Percentiles rank a stretch among this genome's conserved stretches.
Evolutionary conservation across 1,140 invertebrate species (phyloP).

Genomic region (Chymomyza costata): DNA sequence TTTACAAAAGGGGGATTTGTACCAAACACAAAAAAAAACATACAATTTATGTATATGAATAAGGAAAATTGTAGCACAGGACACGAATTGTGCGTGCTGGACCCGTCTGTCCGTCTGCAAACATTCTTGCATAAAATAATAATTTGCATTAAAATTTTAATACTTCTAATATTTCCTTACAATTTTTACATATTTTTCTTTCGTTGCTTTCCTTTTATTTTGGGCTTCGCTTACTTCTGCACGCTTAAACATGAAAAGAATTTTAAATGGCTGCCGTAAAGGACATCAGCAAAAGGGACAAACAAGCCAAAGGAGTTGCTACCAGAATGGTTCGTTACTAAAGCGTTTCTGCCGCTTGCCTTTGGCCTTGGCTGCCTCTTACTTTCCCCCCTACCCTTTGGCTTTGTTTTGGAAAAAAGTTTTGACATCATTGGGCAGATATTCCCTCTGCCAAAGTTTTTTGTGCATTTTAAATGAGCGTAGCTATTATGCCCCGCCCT

Average conservation of each 20-base stretch:
- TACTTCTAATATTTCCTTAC: slow-evolving; percentile 64
- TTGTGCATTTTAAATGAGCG: slow-evolving; percentile 43
- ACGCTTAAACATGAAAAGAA: slow-evolving; percentile 63
- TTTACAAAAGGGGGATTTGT: slow-evolving; percentile 59
- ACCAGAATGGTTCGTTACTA: slow-evolving; percentile 10
- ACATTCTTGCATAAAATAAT: slow-evolving; percentile 71
- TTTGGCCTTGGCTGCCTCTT: slow-evolving; percentile 5
- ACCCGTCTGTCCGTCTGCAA: too few relatives aligned
- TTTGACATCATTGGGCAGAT: slow-evolving; percentile 29
- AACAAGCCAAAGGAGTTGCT: slow-evolving; percentile 27
- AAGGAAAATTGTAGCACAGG: slow-evolving; percentile 4
- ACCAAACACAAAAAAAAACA: slow-evolving; percentile 1
- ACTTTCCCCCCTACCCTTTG: background rate
- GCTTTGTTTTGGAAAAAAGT: slow-evolving; percentile 44
- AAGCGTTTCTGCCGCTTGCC: slow-evolving; percentile 14
- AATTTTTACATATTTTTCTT: slow-evolving; percentile 32
- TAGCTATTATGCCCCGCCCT: slow-evolving; percentile 2
- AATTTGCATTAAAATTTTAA: slow-evolving; percentile 71
- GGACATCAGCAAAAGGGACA: slow-evolving; percentile 12
- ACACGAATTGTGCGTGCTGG: too few relatives aligned
- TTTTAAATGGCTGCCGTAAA: slow-evolving; percentile 49
- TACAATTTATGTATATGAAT: too few relatives aligned
- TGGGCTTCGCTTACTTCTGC: slow-evolving; percentile 28
- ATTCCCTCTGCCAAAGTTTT: slow-evolving; percentile 25
- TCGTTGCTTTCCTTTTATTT: slow-evolving; percentile 12